These are phyloP conservation scores for Drosophila tristis DNA, from an alignment of 1,140 invertebrate genomes.

Conservation along the genomic window DNA sequence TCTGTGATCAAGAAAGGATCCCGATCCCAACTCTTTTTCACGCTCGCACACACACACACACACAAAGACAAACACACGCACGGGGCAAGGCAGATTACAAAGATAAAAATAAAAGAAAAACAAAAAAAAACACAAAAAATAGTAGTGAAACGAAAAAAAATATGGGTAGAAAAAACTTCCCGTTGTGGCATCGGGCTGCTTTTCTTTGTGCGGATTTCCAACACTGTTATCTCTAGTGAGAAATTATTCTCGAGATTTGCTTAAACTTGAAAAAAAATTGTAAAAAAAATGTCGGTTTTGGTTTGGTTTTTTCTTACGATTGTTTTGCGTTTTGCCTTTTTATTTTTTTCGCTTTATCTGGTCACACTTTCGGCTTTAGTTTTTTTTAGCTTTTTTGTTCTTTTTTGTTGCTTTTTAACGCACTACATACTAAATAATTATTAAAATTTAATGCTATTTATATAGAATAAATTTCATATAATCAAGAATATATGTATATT, in stretches of 20 bases:
- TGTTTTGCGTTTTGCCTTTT: slow-evolving; percentile 67
- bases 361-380: slow-evolving; percentile 44
- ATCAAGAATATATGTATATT: slow-evolving; percentile 59
- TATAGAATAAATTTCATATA: slow-evolving; percentile 63
- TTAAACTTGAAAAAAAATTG: slow-evolving; percentile 68
- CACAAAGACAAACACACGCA: slow-evolving; percentile 5
- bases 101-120: slow-evolving; percentile 45
- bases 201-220: slow-evolving; percentile 24
- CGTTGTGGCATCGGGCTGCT: slow-evolving; percentile 22
- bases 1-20: slow-evolving; percentile 11
- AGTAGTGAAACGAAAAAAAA: slow-evolving; percentile 3
- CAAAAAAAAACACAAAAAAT: slow-evolving; percentile 16
- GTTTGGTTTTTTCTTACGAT: slow-evolving; percentile 66
- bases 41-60: slow-evolving; percentile 11
- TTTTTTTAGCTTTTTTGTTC: slow-evolving; percentile 26
- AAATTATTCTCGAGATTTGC: slow-evolving; percentile 36
- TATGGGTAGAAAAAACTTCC: slow-evolving; percentile 38
- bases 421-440: slow-evolving; percentile 82
- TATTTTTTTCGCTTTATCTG: slow-evolving; percentile 54
- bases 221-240: slow-evolving; percentile 17
- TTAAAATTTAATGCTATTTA: slow-evolving; percentile 73
- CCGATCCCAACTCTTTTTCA: slow-evolving; percentile 11
- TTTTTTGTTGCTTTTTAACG: slow-evolving; percentile 55
- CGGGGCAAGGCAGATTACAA: slow-evolving; percentile 35
- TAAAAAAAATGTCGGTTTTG: slow-evolving; percentile 54